Conservation (phyloP, 2,888 invertebrate genomes). For the Epsilonema sp. region DNA sequence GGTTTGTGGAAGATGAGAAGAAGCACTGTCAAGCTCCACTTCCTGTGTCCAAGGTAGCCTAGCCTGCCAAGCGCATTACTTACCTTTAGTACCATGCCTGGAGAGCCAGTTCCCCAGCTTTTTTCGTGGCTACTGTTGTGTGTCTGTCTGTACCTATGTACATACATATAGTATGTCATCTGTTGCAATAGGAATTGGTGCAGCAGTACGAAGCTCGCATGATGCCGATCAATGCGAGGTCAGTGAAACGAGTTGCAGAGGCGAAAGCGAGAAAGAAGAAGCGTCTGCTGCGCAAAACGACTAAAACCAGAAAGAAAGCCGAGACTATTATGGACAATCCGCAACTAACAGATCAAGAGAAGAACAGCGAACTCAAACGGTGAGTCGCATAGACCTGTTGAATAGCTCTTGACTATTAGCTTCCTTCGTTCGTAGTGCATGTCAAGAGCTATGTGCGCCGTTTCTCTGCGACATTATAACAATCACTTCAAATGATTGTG, state of each 20-base stretch:
- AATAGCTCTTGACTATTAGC: too few relatives aligned
- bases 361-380: conserved; percentile 29
- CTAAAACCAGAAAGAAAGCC: conserved; percentile 82
- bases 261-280: conserved; percentile 93
- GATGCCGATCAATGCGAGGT: conserved; percentile 66
- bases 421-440: too few relatives aligned
- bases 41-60: conserved; percentile 61
- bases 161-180: too few relatives aligned
- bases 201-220: conserved; percentile 56
- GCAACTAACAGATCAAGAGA: conserved; percentile 79
- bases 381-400: too few relatives aligned
- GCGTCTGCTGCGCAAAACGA: conserved; percentile 56
- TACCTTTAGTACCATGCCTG: too few relatives aligned
- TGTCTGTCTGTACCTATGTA: background rate
- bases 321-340: conserved; percentile 51
- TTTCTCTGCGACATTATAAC: too few relatives aligned
- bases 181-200: conserved; percentile 35
- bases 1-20: conserved; percentile 84
- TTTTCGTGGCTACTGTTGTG: background rate
- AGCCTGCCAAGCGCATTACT: too few relatives aligned
- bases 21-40: conserved; percentile 63
- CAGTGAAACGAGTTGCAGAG: conserved; percentile 91
- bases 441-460: too few relatives aligned
- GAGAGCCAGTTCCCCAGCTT: too few relatives aligned
- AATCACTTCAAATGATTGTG: too few relatives aligned